A percentile compares a stretch with the other conserved stretches of the same genome.
Evolutionary conservation across 1,140 invertebrate genomes (phyloP).

Genomic region (Cydia pomonella): DNA sequence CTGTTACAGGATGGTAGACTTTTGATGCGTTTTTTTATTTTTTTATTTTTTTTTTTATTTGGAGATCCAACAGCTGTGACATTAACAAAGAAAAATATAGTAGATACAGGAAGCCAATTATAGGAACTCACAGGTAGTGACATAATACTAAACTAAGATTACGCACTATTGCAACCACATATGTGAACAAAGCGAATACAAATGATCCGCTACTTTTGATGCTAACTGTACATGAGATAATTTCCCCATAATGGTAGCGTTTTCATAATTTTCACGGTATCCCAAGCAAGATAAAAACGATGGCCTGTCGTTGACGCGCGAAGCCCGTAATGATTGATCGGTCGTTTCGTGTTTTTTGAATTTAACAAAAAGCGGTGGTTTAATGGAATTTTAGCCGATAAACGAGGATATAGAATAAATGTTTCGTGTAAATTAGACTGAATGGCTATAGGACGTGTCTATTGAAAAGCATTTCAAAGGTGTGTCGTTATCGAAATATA

Average conservation of each 20-base stretch:
- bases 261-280: constrained; percentile 21
- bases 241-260: not conserved
- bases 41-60: too few relatives aligned
- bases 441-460: not conserved
- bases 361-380: constrained; percentile 25
- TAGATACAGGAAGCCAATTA: too few relatives aligned
- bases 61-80: too few relatives aligned
- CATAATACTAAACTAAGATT: too few relatives aligned
- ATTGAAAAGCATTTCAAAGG: not conserved
- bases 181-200: too few relatives aligned
- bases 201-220: too few relatives aligned
- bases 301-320: constrained; percentile 25
- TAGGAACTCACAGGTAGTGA: too few relatives aligned
- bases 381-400: constrained; percentile 28
- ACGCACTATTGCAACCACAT: too few relatives aligned
- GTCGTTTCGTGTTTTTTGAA: constrained; percentile 19
- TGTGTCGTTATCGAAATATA: not conserved
- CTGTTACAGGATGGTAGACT: too few relatives aligned
- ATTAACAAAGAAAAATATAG: too few relatives aligned
- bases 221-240: not conserved
- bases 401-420: constrained; percentile 13
- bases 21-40: too few relatives aligned
- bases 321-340: constrained; percentile 16
- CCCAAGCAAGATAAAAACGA: constrained; percentile 18
- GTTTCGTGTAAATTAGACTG: not conserved